A percentile compares a stretch with the other conserved stretches of the same genome.
phyloP scores from a whole-genome alignment of 2,888 invertebrate species.

The Brenthis daphne region DNA sequence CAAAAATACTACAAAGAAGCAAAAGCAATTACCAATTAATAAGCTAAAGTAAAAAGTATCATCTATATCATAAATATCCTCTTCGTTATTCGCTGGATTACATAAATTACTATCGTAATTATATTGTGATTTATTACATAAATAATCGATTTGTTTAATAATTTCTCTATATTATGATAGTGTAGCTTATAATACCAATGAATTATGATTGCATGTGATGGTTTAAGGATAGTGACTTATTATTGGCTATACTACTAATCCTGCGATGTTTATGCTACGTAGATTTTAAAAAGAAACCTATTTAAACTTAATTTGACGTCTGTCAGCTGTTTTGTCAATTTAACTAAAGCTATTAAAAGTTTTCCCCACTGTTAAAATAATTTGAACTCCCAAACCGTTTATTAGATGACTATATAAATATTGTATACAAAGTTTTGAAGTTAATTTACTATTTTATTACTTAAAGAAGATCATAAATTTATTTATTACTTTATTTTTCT shows the following conservation, averaged over 20 bases:
- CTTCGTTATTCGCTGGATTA: too few relatives aligned
- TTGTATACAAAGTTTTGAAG: too few relatives aligned
- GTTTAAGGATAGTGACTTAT: conserved; percentile 3
- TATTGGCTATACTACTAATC: background rate
- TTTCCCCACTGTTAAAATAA: background rate
- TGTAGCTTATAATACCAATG: background rate
- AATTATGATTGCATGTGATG: conserved; percentile 5
- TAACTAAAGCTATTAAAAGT: background rate
- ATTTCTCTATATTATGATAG: background rate
- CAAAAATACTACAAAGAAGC: background rate
- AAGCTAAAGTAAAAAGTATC: too few relatives aligned
- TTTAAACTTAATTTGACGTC: background rate
- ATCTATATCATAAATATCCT: too few relatives aligned
- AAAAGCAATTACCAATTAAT: too few relatives aligned
- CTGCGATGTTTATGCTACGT: background rate
- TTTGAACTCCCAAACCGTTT: background rate
- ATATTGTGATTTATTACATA: background rate
- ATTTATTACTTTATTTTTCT: too few relatives aligned
- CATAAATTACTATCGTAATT: too few relatives aligned
- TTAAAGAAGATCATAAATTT: too few relatives aligned
- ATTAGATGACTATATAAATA: background rate
- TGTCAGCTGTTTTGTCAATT: background rate
- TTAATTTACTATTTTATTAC: too few relatives aligned
- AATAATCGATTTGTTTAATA: conserved; percentile 2
- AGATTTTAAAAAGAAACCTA: background rate